phyloP scores from a whole-genome alignment of 2,888 invertebrate genomes.

The Plutella xylostella region DNA sequence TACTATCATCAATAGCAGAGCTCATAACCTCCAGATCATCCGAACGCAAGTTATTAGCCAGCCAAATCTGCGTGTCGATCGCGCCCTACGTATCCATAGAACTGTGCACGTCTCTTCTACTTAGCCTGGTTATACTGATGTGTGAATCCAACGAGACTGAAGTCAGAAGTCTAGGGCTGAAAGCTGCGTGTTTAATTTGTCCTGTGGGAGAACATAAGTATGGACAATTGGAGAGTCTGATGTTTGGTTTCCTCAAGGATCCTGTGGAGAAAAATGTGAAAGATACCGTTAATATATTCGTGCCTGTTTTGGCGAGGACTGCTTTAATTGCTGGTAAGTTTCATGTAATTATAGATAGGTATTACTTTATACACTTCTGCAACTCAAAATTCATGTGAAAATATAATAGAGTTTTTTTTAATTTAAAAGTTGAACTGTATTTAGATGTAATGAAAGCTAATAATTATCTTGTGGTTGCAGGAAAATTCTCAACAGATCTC shows the following conservation, averaged over 20 bases:
- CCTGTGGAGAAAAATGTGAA: conserved; percentile 48
- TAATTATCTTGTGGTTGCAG: conserved; percentile 35
- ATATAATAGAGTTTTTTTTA: neutral
- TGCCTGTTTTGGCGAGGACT: conserved; percentile 54
- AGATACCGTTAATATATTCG: conserved; percentile 46
- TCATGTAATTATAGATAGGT: no score
- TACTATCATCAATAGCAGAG: conserved; percentile 53
- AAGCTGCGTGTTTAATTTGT: conserved; percentile 50
- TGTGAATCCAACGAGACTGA: conserved; percentile 57
- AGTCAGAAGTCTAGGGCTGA: conserved; percentile 46
- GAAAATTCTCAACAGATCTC: conserved; percentile 51
- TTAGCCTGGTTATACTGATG: conserved; percentile 57
- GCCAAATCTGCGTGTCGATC: conserved; percentile 53
- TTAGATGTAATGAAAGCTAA: no score
- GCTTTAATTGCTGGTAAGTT: conserved; percentile 47
- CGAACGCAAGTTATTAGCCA: conserved; percentile 48
- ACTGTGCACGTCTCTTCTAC: conserved; percentile 53
- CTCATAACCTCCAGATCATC: conserved; percentile 44
- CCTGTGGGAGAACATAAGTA: conserved; percentile 58
- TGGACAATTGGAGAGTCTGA: conserved; percentile 48
- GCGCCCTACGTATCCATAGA: conserved; percentile 59
- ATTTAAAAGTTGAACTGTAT: neutral
- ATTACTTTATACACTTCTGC: no score
- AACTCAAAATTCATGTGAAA: no score
- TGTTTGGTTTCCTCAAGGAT: conserved; percentile 55